Conservation (phyloP, 2,888 invertebrate species). For the Hedya salicella region DNA sequence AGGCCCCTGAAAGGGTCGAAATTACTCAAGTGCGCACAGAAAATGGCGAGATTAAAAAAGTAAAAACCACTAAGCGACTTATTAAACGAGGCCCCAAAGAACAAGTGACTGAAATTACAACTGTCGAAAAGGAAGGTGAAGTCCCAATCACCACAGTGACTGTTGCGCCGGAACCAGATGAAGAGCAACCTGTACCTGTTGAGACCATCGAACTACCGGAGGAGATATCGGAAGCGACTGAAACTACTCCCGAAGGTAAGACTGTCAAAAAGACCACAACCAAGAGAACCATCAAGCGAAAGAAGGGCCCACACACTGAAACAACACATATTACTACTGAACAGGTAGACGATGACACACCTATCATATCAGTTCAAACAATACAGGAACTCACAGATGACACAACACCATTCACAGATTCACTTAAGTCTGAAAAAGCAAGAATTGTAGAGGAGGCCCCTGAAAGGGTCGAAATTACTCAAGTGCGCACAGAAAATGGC, state of each 20-base stretch:
- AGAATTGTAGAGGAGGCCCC: background rate
- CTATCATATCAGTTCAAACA: background rate
- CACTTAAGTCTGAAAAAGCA: background rate
- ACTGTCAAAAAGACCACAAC: background rate
- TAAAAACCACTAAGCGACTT: too few relatives aligned
- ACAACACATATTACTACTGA: conserved; percentile 5
- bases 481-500: conserved; percentile 28
- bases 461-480: background rate
- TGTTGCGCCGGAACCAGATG: background rate
- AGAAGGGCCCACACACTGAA: background rate
- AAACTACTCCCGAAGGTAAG: background rate
- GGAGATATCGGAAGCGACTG: background rate
- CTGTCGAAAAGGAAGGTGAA: conserved; percentile 14
- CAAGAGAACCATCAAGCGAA: conserved; percentile 5
- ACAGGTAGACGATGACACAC: background rate
- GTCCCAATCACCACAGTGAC: conserved; percentile 13
- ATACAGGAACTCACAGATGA: background rate
- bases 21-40: too few relatives aligned
- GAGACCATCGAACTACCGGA: background rate
- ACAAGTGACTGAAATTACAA: conserved; percentile 26
- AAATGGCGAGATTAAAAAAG: too few relatives aligned
- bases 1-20: too few relatives aligned
- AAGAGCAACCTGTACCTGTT: background rate
- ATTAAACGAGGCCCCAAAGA: background rate
- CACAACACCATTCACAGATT: background rate